phyloP scores from a whole-genome alignment of 2,797 vertebrate genomes.

The Dendrocincla fuliginosa region DNA sequence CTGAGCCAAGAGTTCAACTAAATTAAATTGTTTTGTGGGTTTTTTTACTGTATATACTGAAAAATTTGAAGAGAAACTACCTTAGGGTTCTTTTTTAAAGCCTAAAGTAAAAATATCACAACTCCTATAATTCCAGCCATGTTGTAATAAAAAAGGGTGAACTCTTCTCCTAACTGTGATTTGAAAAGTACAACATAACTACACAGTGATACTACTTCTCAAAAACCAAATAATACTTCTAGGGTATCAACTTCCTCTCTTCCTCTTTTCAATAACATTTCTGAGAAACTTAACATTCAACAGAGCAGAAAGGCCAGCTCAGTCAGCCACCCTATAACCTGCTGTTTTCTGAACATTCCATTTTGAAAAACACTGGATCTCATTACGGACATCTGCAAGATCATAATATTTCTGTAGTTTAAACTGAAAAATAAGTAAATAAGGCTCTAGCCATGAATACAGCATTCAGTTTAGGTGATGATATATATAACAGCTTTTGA shows the following conservation, averaged over 20 bases:
- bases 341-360: background rate
- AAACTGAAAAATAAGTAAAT: background rate
- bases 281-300: background rate
- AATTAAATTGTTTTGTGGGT: background rate
- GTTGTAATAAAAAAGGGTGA: background rate
- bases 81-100: background rate
- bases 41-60: background rate
- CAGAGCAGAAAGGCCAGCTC: background rate
- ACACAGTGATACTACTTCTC: background rate
- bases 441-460: background rate
- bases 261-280: background rate
- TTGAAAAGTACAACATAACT: background rate
- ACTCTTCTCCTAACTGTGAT: background rate
- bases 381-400: background rate
- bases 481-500: background rate
- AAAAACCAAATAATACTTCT: background rate
- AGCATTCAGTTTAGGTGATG: background rate
- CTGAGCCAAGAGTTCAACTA: background rate
- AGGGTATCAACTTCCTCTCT: background rate
- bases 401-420: background rate
- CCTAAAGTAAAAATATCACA: background rate
- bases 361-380: background rate
- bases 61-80: background rate
- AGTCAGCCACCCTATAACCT: background rate
- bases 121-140: background rate